Conservation (phyloP, 1,140 invertebrate species). For the Aphis gossypii region DNA sequence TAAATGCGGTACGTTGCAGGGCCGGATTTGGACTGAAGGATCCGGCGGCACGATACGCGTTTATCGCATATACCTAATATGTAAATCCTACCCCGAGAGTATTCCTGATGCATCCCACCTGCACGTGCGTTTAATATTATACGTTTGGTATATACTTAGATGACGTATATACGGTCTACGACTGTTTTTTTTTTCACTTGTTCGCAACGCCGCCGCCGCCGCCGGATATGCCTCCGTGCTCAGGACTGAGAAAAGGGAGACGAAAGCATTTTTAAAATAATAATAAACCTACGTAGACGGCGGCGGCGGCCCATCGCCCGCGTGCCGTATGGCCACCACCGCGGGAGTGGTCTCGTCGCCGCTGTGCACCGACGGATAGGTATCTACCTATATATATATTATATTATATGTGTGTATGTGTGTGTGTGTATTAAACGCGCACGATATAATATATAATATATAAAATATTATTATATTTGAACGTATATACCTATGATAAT, state of each 20-base stretch:
- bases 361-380: neutral
- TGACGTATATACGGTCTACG: no score
- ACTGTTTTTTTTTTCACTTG: neutral
- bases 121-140: neutral
- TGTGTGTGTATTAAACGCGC: no score
- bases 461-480: neutral
- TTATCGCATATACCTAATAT: neutral
- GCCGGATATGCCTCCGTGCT: neutral
- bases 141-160: neutral
- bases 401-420: no score
- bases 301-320: neutral
- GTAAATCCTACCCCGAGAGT: neutral
- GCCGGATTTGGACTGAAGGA: no score
- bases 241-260: neutral
- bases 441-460: neutral
- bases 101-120: neutral
- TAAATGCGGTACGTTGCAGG: neutral
- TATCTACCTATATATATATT: neutral
- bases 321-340: slow-evolving; percentile 29
- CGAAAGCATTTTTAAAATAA: neutral
- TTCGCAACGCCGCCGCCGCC: neutral
- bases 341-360: slow-evolving; percentile 24
- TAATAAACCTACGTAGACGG: neutral
- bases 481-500: neutral
- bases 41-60: neutral